Evolutionary conservation across 1,140 invertebrate species (phyloP).

Genomic region (Diorhabda sublineata): DNA sequence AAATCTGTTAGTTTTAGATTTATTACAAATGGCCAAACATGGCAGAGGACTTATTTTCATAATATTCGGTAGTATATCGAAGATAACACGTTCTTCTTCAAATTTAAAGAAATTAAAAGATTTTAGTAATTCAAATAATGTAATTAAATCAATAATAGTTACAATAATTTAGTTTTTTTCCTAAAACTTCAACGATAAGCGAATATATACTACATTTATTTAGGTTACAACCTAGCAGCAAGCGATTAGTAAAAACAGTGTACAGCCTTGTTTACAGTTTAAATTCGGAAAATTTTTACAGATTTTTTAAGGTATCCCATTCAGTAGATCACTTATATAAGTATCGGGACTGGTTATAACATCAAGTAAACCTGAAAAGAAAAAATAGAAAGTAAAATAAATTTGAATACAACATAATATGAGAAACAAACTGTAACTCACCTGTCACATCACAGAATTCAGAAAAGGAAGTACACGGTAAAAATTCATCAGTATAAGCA

Average conservation of each 20-base stretch:
- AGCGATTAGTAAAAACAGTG: slow-evolving; percentile 24
- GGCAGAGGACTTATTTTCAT: too few species aligned
- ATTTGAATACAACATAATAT: slow-evolving; percentile 9
- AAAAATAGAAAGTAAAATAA: slow-evolving; percentile 25
- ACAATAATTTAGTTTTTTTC: slow-evolving; percentile 27
- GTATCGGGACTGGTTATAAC: slow-evolving; percentile 58
- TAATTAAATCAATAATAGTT: slow-evolving; percentile 20
- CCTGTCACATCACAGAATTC: slow-evolving; percentile 89
- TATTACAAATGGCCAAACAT: too few species aligned
- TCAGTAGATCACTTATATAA: slow-evolving; percentile 55
- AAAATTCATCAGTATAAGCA: slow-evolving; percentile 81
- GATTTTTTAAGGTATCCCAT: slow-evolving; percentile 38
- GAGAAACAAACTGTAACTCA: slow-evolving; percentile 43
- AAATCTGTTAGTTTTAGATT: too few species aligned
- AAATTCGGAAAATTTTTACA: slow-evolving; percentile 12
- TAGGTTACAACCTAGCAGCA: slow-evolving; percentile 21
- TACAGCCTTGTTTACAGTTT: slow-evolving; percentile 18
- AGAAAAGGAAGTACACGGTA: slow-evolving; percentile 82
- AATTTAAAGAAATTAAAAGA: not conserved
- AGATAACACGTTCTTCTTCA: not conserved
- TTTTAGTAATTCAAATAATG: slow-evolving; percentile 18
- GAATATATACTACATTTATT: slow-evolving; percentile 17
- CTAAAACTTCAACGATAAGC: slow-evolving; percentile 24
- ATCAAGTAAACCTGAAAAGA: slow-evolving; percentile 58
- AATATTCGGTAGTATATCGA: not conserved